phyloP scores from a whole-genome alignment of 2,113 vertebrate genomes.

The Proteles cristata region DNA sequence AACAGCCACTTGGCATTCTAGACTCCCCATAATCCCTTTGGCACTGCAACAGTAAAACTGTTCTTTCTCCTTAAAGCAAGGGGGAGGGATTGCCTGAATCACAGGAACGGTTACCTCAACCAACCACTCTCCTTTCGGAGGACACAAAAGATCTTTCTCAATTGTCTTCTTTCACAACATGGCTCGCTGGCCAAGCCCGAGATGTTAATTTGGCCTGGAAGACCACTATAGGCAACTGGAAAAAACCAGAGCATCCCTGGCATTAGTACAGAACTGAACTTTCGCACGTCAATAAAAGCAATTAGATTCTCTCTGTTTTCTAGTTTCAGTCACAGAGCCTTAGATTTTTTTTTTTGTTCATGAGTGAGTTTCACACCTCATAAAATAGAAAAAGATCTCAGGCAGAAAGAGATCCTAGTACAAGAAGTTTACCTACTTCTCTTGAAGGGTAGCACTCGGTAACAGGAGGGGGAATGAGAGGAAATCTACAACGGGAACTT shows the following conservation, averaged over 20 bases:
- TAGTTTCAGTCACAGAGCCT: background rate
- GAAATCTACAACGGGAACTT: background rate
- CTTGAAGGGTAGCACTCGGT: background rate
- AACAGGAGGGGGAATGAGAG: background rate
- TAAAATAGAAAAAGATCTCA: conserved; percentile 24
- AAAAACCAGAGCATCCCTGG: conserved; percentile 4
- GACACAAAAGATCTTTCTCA: conserved; percentile 63
- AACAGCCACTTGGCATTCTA: background rate
- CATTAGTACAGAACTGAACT: background rate
- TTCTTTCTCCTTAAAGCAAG: conserved; percentile 59
- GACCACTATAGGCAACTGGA: background rate
- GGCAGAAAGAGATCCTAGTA: background rate
- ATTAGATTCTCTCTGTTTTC: background rate
- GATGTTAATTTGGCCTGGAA: conserved; percentile 24
- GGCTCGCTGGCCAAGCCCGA: conserved; percentile 6
- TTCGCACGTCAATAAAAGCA: background rate
- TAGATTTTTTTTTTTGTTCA: background rate
- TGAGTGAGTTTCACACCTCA: background rate
- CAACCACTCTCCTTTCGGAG: conserved; percentile 1
- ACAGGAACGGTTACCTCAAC: conserved; percentile 10
- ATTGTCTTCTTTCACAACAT: conserved; percentile 58
- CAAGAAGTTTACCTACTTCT: background rate
- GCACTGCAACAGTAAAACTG: conserved; percentile 21
- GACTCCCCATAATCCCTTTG: background rate
- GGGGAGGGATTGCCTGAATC: conserved; percentile 9